A percentile compares a stretch with the other conserved stretches of the same genome.
Conservation (phyloP, 2,797 vertebrate species). For the Sternotherus odoratus region DNA sequence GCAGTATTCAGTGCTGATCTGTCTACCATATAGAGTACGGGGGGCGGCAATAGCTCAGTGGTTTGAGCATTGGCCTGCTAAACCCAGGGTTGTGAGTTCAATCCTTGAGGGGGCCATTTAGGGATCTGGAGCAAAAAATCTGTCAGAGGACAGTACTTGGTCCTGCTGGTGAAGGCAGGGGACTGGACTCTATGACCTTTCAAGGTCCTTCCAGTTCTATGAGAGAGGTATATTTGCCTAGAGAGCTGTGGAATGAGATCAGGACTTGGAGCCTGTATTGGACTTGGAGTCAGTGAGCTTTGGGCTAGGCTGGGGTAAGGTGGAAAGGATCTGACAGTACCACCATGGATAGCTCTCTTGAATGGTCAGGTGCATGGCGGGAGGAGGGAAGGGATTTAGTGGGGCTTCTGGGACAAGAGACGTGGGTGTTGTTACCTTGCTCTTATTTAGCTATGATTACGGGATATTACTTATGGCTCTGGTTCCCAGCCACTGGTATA, state of each 20-base stretch:
- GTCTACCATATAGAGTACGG: background rate
- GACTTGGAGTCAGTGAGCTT: background rate
- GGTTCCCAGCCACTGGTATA: background rate
- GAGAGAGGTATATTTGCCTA: too few species aligned
- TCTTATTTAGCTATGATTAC: background rate
- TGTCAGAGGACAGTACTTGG: too few species aligned
- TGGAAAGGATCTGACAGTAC: background rate
- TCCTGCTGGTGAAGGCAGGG: too few species aligned
- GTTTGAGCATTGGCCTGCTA: too few species aligned
- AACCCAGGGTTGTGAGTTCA: too few species aligned
- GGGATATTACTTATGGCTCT: background rate
- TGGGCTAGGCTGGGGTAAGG: background rate
- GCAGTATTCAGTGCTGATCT: background rate
- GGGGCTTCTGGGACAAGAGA: background rate
- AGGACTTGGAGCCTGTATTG: background rate
- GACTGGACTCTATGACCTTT: too few species aligned
- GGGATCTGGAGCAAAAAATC: too few species aligned
- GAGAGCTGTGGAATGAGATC: background rate
- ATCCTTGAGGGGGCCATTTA: too few species aligned
- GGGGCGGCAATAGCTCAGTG: too few species aligned
- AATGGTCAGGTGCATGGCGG: background rate
- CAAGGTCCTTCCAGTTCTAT: too few species aligned
- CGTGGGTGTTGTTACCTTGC: background rate
- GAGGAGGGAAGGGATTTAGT: background rate
- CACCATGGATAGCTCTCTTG: background rate